Conservation (phyloP, 2,797 vertebrate genomes). For the Neopelma chrysocephalum region DNA sequence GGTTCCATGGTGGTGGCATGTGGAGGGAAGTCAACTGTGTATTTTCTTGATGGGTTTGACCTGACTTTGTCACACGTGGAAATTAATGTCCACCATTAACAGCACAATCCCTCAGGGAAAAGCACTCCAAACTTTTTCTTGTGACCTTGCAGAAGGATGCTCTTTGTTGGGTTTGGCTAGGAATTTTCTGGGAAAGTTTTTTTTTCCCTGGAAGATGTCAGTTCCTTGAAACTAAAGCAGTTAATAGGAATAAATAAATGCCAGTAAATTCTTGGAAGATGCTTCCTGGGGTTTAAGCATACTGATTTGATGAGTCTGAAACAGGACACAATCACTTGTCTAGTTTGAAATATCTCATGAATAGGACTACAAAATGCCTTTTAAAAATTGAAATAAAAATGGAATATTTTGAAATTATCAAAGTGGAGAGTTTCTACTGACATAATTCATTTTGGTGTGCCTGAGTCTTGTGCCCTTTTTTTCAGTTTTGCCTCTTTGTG, state of each 20-base stretch:
- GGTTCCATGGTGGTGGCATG: rapidly evolving
- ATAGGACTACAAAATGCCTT: not conserved
- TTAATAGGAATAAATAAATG: not conserved
- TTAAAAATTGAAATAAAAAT: not conserved
- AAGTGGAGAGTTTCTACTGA: not conserved
- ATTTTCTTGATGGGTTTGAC: not conserved
- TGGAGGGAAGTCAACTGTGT: not conserved
- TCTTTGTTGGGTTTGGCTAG: not conserved
- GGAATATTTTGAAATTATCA: not conserved
- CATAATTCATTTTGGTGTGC: not conserved
- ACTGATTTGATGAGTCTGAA: not conserved
- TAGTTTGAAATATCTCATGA: not conserved
- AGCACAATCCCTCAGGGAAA: not conserved
- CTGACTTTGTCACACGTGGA: not conserved
- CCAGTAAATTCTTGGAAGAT: not conserved
- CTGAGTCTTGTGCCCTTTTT: not conserved
- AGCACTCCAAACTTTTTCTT: not conserved
- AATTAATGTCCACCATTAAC: not conserved
- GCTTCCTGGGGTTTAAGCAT: not conserved
- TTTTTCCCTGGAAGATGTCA: not conserved
- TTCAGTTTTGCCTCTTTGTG: not conserved
- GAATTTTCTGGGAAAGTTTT: not conserved
- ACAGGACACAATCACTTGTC: not conserved
- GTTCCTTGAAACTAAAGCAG: not conserved
- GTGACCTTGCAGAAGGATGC: not conserved